Conservation (phyloP, 2,888 invertebrate species). For the Lepeophtheirus nordmannii region DNA sequence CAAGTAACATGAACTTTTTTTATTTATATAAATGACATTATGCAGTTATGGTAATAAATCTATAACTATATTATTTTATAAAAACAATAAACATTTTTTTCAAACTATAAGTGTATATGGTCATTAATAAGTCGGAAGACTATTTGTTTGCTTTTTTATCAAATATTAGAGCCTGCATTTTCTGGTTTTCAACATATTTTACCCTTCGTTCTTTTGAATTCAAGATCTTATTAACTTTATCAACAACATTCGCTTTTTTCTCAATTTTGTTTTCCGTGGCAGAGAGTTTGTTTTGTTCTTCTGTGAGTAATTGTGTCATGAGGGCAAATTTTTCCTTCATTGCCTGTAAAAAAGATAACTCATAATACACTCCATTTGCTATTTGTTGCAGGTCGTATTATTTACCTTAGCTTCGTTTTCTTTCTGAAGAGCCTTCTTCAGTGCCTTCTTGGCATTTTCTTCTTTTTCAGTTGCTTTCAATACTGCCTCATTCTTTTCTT, state of each 20-base stretch:
- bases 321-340: neutral
- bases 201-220: neutral
- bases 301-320: neutral
- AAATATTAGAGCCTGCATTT: neutral
- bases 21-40: too few species aligned
- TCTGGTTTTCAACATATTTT: neutral
- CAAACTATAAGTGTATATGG: too few species aligned
- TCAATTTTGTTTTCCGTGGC: neutral
- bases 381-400: neutral
- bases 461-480: neutral
- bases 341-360: neutral
- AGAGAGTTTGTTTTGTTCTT: neutral
- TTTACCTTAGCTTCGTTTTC: neutral
- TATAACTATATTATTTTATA: too few species aligned
- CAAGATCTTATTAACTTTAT: conserved; percentile 8
- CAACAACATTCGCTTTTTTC: conserved; percentile 3
- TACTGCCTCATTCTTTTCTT: neutral
- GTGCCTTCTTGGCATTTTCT: neutral
- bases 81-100: too few species aligned
- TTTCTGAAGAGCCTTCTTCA: neutral
- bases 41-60: too few species aligned
- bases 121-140: neutral
- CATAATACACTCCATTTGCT: neutral
- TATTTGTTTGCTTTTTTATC: neutral
- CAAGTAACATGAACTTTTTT: too few species aligned